Base-by-base conservation (phyloP, 1,140 invertebrate species). In the Caenorhabditis briggsae region DNA sequence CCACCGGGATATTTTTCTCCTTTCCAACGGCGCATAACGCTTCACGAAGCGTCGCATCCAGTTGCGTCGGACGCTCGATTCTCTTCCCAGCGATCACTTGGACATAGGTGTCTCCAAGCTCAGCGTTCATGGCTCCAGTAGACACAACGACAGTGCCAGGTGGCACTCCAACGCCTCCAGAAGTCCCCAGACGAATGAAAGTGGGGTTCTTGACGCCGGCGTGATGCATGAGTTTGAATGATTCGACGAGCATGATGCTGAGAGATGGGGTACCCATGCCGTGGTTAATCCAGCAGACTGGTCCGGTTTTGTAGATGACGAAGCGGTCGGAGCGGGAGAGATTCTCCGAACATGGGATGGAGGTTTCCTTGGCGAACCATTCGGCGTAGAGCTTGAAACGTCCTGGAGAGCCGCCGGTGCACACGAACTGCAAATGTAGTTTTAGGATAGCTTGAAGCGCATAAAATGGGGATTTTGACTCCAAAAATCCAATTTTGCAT, bases 221-320 rank as follows among this genome's bases (percentile, higher is more conserved):
- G 92, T 97, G 96, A 92, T 97, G 96, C 94, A 98, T 95, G 86
- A 98, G 93, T 92, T 98, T 98, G 90, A 97, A 96, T 18, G 97
- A 93, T 93, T 98, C 97, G 92, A 97, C 96, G 9, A 98, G 94
- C 14, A 98, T 93, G 88, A 98, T 97, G 8, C 96, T 96, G 33
- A 97, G 94, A 0, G 96, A 98, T 50, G 96, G 96, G 82, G 96
- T 95, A 16, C 97, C 97, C 95, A 98, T 98, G 87, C 97, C 97
- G 91, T 98, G 97, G 92, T 96, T 97, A 86, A 97, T 95, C 88
- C 95, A 96, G 0, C 97, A 94, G 41, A 97, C 96, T 0, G 96
- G 96, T n/a, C 96, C 96, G 43, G 98, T 96, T 95, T 99, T 99
- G 93, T 96, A 99, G 95, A 99, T 96, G 23, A 96, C 96, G 93